phyloP scores from a whole-genome alignment of 2,797 vertebrate species.

The Choloepus didactylus region DNA sequence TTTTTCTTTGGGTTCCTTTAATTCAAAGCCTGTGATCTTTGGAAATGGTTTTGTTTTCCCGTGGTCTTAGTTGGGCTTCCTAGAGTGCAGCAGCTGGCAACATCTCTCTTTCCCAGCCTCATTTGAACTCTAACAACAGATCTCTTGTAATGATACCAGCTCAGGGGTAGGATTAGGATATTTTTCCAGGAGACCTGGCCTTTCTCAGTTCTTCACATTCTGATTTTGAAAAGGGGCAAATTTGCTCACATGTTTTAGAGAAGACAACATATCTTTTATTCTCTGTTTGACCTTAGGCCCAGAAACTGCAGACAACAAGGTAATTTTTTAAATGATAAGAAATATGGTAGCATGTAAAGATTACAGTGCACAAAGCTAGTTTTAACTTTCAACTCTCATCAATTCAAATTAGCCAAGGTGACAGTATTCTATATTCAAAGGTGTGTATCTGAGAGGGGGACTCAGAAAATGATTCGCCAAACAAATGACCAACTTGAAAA shows the following conservation, averaged over 20 bases:
- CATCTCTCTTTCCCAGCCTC: slow-evolving; percentile 36
- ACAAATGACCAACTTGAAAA: background rate
- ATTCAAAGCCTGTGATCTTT: slow-evolving; percentile 80
- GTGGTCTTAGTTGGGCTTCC: slow-evolving; percentile 69
- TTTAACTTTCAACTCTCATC: background rate
- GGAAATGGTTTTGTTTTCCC: slow-evolving; percentile 81
- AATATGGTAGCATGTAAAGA: background rate
- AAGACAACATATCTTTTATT: background rate
- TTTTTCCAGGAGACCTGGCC: slow-evolving; percentile 7
- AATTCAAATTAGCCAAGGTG: background rate
- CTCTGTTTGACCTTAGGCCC: background rate
- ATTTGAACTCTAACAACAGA: slow-evolving; percentile 56
- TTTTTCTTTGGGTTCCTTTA: slow-evolving; percentile 75
- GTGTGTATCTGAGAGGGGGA: background rate
- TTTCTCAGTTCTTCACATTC: slow-evolving; percentile 64
- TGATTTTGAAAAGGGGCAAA: background rate
- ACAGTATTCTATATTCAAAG: background rate
- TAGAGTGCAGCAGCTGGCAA: slow-evolving; percentile 56
- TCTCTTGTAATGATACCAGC: background rate
- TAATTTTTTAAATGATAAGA: background rate
- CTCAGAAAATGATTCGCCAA: background rate
- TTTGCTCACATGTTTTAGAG: background rate
- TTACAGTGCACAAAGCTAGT: background rate
- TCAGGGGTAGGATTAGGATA: slow-evolving; percentile 23
- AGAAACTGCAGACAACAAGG: background rate